Evolutionary conservation across 2,113 vertebrate genomes (phyloP), one percentile per base, ranked within the genome.

Genomic region (Psittacula cyanocephala): DNA sequence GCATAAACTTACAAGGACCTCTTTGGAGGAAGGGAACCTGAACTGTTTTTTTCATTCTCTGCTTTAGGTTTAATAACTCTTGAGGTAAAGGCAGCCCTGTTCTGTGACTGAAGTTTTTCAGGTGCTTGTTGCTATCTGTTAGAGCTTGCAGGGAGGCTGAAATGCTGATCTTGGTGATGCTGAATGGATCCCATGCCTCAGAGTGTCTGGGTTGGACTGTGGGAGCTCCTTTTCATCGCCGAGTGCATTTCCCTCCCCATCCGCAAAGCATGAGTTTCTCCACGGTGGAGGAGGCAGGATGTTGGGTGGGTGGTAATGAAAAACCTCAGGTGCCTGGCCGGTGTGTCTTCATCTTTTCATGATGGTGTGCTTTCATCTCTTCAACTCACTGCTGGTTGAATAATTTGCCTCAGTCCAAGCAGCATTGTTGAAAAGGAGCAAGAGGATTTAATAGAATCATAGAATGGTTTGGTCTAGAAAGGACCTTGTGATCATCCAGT

Each of bases 251-350:
- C 6, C 5, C 9, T 87, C n/a, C 17, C 31, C 0, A 0, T 59
- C 12, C 18, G 27, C 10, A 9, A 44, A 50, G 65, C 27, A 4
- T 16, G 33, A 64, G 10, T 68, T 84, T 78, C 29, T 47, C 18
- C 2, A 2, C 10, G 10, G 50, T 65, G 67, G 46, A 0, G 0
- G n/a, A 64, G 52, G 52, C 43, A 75, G 78, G 27, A 55, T 50
- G 24, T 68, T 76, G 27, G 3, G 29, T 76, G 69, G 31, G 31
- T 50, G 81, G 65, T 64, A 19, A 24, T 43, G 23, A 46, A 70
- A 71, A 74, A 16, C 41, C 33, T 89, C 44, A 31, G 35, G 22
- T 88, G 31, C 47, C 53, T 55, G 27, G 12, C 19, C 81, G 44
- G 10, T 47, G 31, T 57, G 17, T 60, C 39, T 59, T 57, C 28